These are phyloP conservation scores for Drosophila sechellia DNA, from an alignment of 1,140 invertebrate species.

Conservation along the genomic window DNA sequence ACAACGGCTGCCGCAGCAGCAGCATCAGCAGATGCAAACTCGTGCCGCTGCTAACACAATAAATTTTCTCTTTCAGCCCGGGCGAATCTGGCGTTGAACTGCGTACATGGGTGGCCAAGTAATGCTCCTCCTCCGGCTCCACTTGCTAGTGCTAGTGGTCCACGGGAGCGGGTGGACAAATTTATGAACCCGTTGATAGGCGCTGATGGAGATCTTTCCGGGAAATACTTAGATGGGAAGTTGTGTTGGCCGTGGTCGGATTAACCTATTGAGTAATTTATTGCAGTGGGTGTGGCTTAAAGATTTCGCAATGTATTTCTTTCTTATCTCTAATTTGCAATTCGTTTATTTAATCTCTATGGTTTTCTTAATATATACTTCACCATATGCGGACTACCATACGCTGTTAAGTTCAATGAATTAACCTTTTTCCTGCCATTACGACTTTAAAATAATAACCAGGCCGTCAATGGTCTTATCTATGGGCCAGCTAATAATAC, in stretches of 20 bases:
- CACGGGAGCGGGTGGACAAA: constrained; percentile 17
- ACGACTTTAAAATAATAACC: neutral
- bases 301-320: neutral
- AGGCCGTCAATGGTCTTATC: neutral
- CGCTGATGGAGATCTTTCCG: constrained; percentile 26
- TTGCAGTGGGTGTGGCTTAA: neutral
- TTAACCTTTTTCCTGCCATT: neutral
- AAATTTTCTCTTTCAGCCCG: constrained; percentile 70
- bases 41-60: constrained; percentile 70
- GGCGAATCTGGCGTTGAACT: constrained; percentile 41
- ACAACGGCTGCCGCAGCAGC: constrained; percentile 2
- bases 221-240: constrained; percentile 15
- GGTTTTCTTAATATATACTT: too few species aligned
- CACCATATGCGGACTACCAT: too few species aligned
- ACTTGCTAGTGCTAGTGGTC: neutral
- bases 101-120: constrained; percentile 62
- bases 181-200: constrained; percentile 55
- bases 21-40: constrained; percentile 49
- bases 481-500: constrained; percentile 6
- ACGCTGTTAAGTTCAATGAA: too few species aligned
- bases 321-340: too few species aligned
- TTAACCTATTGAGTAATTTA: constrained; percentile 12
- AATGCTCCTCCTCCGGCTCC: neutral
- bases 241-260: neutral
- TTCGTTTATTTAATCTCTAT: too few species aligned